Base-by-base conservation (phyloP, 2,113 vertebrate genomes). In the Thamnaconus septentrionalis region DNA sequence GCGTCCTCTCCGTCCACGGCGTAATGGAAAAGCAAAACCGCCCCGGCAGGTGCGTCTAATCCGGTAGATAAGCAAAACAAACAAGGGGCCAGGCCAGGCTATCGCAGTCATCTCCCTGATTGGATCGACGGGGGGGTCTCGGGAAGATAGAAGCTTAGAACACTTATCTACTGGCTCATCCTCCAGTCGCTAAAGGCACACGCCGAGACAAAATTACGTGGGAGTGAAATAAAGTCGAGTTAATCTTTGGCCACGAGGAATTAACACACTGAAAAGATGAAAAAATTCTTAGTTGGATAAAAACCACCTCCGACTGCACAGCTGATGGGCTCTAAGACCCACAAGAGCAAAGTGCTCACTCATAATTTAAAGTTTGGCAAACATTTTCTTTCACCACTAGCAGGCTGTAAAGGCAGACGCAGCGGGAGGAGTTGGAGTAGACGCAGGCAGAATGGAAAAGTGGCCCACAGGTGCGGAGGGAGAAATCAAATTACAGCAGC, bases 61-160 rank as follows among this genome's bases (percentile, higher is more conserved):
- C 78, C 72, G 56, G 49, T 59, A 68, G 81, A 83, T 82, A 80
- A 81, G 69, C 54, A 72, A 73, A 69, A 46, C 64, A 80, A 80
- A 85, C 69, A 76, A 59, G 51, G 10, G 42, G 50, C 66, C 70
- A 31, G 18, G 18, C 18, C 18, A 31, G 18, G 56, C 69, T 67
- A 74, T 76, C 58, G 4, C 43, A 58, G 50, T 41, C 48, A 39
- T 79, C 79, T 63, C 41, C 62, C 68, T 71, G 82, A 89, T 85
- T 72, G 50, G 39, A 80, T 66, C 80, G 7, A 8, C 10, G 11
- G n/a, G n/a, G n/a, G 5, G 48, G n/a, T n/a, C 10, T 73, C 75
- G 74, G 69, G 61, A 78, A 75, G 76, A 75, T 46, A 64, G 73
- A 69, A 53, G 65, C 50, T 76, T 76, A 69, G 58, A 58, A 64